phyloP scores from a whole-genome alignment of 2,888 invertebrate species.

The Gibbula magus region DNA sequence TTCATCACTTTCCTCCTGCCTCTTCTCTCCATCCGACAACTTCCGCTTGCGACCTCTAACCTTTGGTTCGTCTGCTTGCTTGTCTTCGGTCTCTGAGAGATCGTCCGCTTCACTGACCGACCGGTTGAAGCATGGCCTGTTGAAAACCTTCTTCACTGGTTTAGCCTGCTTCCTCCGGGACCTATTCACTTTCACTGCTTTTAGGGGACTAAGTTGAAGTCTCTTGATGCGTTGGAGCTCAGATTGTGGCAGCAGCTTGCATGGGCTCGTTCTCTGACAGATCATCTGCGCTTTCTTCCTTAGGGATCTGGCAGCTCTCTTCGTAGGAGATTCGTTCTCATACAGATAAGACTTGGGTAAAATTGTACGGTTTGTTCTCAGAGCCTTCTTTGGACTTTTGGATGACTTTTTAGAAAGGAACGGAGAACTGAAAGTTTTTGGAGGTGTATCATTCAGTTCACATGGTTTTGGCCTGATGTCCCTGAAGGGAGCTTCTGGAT shows the following conservation, averaged over 20 bases:
- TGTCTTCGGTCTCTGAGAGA: constrained; percentile 76
- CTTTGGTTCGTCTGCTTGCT: background rate
- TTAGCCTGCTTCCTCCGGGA: constrained; percentile 17
- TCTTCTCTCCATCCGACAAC: constrained; percentile 5
- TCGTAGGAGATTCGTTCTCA: constrained; percentile 63
- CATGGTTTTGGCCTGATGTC: constrained; percentile 41
- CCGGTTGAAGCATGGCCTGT: constrained; percentile 30
- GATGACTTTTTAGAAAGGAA: constrained; percentile 7
- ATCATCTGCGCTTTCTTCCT: constrained; percentile 46
- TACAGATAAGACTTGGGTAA: constrained; percentile 68
- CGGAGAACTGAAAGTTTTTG: background rate
- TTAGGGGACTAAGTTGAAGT: constrained; percentile 32
- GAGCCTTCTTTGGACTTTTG: constrained; percentile 53
- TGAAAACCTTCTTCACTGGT: constrained; percentile 19
- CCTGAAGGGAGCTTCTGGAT: constrained; percentile 5
- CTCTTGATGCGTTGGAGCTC: background rate
- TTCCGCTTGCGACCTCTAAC: background rate
- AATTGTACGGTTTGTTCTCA: constrained; percentile 63
- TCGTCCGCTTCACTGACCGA: constrained; percentile 5
- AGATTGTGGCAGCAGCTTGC: constrained; percentile 32
- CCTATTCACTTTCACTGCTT: constrained; percentile 21
- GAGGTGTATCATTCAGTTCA: constrained; percentile 24
- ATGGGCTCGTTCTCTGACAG: constrained; percentile 44
- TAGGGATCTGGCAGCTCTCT: constrained; percentile 64
- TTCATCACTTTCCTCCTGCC: constrained; percentile 56